These are phyloP conservation scores for Apodemus speciosus DNA, from an alignment of 2,113 vertebrate genomes.

Conservation along the genomic window DNA sequence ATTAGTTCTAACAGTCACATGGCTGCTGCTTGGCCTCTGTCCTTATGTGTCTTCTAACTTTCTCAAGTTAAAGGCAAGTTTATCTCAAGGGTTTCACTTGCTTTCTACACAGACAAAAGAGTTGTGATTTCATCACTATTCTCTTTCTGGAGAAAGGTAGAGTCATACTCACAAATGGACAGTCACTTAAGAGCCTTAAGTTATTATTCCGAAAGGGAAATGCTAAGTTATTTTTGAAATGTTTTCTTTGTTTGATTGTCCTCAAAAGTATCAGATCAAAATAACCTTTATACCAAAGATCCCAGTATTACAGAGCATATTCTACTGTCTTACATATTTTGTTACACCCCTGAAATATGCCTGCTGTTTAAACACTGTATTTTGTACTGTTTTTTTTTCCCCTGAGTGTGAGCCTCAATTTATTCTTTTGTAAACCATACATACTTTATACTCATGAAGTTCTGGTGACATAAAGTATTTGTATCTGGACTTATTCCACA, in stretches of 20 bases:
- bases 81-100: neutral
- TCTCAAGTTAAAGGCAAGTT: neutral
- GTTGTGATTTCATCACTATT: neutral
- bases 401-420: neutral
- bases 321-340: neutral
- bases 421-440: neutral
- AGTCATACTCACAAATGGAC: neutral
- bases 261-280: neutral
- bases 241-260: neutral
- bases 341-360: neutral
- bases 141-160: neutral
- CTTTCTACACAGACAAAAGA: neutral
- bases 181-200: neutral
- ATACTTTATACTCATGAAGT: neutral
- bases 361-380: neutral
- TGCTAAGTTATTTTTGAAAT: neutral
- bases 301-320: neutral
- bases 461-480: neutral
- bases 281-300: neutral
- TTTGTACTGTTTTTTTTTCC: neutral
- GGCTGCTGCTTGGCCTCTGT: neutral
- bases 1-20: fast-evolving
- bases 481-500: neutral
- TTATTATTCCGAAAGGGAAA: neutral
- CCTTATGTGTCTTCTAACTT: neutral